A percentile compares a stretch with the other conserved stretches of the same genome.
phyloP scores from a whole-genome alignment of 2,888 invertebrate species.

The Stictocephala bisonia region DNA sequence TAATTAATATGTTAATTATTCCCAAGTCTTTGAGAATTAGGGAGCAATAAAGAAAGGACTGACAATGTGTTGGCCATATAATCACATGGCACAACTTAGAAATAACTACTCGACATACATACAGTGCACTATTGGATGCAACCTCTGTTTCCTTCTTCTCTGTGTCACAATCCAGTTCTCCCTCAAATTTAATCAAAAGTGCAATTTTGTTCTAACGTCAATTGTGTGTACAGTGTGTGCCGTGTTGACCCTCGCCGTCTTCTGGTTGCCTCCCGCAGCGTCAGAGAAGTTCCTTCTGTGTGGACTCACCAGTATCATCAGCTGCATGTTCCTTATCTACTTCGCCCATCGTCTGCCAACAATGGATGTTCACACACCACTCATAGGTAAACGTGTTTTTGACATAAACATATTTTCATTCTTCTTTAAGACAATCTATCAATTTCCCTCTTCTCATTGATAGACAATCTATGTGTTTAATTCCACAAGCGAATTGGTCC shows the following conservation, averaged over 20 bases:
- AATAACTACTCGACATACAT: too few species aligned
- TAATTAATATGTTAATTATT: too few species aligned
- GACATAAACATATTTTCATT: neutral
- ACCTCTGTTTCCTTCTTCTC: too few species aligned
- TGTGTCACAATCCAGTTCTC: too few species aligned
- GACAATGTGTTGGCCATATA: too few species aligned
- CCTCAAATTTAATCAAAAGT: too few species aligned
- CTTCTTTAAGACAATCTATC: neutral
- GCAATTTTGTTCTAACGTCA: too few species aligned
- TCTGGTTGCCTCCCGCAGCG: constrained; percentile 75
- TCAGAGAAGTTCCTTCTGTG: constrained; percentile 74
- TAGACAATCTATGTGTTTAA: neutral
- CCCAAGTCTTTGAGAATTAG: too few species aligned
- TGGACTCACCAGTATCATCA: constrained; percentile 70
- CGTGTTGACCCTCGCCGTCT: constrained; percentile 70
- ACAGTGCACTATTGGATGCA: too few species aligned
- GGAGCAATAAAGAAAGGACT: too few species aligned
- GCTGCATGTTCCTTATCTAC: constrained; percentile 73
- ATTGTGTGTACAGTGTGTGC: constrained; percentile 74
- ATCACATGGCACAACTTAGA: too few species aligned
- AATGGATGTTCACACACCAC: constrained; percentile 68
- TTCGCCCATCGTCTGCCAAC: constrained; percentile 72
- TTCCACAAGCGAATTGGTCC: neutral
- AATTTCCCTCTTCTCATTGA: neutral
- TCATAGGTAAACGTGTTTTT: constrained; percentile 66